Evolutionary conservation across 1,140 invertebrate genomes (phyloP), one percentile per base, ranked within the genome.

Genomic region (Drosophila subobscura): DNA sequence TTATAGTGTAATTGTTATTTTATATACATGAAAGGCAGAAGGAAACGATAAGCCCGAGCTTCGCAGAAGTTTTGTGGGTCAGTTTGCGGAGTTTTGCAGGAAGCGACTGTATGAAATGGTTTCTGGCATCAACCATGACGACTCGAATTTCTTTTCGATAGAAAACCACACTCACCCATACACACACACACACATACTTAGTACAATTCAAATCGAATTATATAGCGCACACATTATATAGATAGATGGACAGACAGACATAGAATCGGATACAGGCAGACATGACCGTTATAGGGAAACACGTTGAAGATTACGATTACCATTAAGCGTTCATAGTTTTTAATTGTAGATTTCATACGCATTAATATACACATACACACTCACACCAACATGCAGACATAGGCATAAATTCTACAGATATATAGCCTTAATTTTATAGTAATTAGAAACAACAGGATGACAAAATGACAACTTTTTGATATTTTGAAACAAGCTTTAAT

Each of bases 1-100:
- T 79, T 37, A 57, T 89, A 89, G 61, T 73, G 61, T 77, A 84
- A 89, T 89, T 84, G 84, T 89, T 88, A 79, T 89, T 89, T 79
- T 89, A 77, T 79, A 72, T 63, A 47, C 51, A 75, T 68, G 45
- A 47, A 56, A 51, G 41, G 40, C 42, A 66, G 52, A 14, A 25
- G 60, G 55, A 66, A 23, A 47, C 51, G 40, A 52, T 27, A 46
- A 40, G 76, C 59, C 68, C 40, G 61, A 56, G 64, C 61, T 72
- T 61, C 71, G 68, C 50, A 37, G 33, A 37, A 37, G 33, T 37
- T 12, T 10, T 37, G 10, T 4, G 33, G 33, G 5, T 5, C 33
- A 37, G 33, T 51, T 44, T 2, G 46, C 16, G 53, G 25, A 29
- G 14, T 47, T 55, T 47, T 55, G 67, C 66, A 79, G 71, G 55